Conservation (phyloP, 2,797 vertebrate genomes). For the Zenarchopterus dispar region DNA sequence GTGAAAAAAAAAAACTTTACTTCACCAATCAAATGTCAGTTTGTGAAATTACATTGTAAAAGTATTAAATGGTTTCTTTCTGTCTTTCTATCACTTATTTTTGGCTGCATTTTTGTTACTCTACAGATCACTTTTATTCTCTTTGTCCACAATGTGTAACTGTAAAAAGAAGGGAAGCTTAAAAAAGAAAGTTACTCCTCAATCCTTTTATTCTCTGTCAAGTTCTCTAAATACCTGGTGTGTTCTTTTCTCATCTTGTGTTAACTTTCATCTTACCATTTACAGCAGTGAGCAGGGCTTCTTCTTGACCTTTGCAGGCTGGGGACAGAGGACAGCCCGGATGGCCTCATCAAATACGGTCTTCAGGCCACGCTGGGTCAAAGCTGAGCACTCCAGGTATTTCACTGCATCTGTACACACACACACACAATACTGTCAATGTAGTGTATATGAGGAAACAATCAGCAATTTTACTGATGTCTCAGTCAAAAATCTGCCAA, state of each 20-base stretch:
- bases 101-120: too few relatives aligned
- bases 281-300: slow-evolving; percentile 85
- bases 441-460: too few relatives aligned
- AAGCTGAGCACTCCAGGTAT: slow-evolving; percentile 92
- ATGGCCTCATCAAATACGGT: slow-evolving; percentile 94
- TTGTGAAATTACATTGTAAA: background rate
- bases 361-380: slow-evolving; percentile 92
- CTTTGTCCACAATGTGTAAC: too few relatives aligned
- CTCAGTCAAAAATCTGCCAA: too few relatives aligned
- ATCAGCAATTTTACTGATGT: too few relatives aligned
- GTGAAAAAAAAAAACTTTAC: background rate
- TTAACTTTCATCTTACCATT: slow-evolving; percentile 42
- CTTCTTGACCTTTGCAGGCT: slow-evolving; percentile 87
- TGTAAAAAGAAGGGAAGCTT: too few relatives aligned
- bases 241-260: background rate
- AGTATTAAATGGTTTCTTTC: background rate
- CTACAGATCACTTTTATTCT: too few relatives aligned
- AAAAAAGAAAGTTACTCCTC: too few relatives aligned
- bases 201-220: too few relatives aligned
- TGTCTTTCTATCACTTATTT: background rate
- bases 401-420: slow-evolving; percentile 77
- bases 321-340: slow-evolving; percentile 91
- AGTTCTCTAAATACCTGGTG: background rate
- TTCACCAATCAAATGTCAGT: background rate
- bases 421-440: background rate